Evolutionary conservation across 2,888 invertebrate species (phyloP), one percentile per base, ranked within the genome.

Genomic region (Tetramorium bicarinatum): DNA sequence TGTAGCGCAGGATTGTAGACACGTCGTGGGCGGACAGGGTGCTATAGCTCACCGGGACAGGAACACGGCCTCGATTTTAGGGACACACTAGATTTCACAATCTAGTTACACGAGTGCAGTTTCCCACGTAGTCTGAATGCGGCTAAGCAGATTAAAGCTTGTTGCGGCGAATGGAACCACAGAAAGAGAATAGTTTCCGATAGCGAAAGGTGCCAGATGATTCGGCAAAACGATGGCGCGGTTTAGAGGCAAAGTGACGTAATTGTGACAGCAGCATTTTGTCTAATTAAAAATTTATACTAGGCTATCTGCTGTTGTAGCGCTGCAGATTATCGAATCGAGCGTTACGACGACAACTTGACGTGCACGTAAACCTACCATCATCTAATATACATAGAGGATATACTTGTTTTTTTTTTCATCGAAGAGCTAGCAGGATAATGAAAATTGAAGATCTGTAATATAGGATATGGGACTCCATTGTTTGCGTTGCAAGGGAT

Each of bases 121-220:
- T 92, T 92, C 92, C 90, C 91, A 90, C 90, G 90, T 84, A 87
- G 89, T 89, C 91, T 89, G 89, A 88, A 91, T 91, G 91, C 87
- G 89, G 85, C 91, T 91, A 90, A 92, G 92, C 89, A 92, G 92
- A 92, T 92, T 92, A 91, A 92, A 92, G 91, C 88, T 89, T 90
- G 91, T 91, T 91, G 89, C 87, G 90, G 91, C 82, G 87, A 87
- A 86, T 77, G 62, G 87, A 75, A 71, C 69, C 85, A 64, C 82
- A 87, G 86, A 89, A 87, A 87, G 90, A 88, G 88, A 85, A 88
- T 82, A 66, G 87, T 83, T 76, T 13, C 76, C 67, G 64, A 83
- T 80, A 77, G 88, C 83, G 81, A 87, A 90, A 90, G 90, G 84
- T 74, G 85, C 79, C 79, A 52, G 79, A 80, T 85, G 82, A 90